Base-by-base conservation (phyloP, 2,888 invertebrate genomes). In the Acronicta aceris region DNA sequence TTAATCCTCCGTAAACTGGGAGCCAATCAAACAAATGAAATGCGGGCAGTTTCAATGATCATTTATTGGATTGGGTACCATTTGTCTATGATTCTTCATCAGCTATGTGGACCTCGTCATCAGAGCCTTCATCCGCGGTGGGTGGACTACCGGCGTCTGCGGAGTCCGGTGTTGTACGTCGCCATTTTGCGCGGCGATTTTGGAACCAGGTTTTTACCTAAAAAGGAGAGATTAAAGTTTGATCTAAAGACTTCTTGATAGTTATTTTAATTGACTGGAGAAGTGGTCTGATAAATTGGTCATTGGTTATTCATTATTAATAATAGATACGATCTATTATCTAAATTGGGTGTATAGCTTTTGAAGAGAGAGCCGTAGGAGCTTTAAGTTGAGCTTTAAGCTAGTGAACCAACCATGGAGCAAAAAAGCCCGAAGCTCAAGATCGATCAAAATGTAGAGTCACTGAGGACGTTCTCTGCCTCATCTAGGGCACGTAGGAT, bases 171-270 rank as follows among this genome's bases (percentile, higher is more conserved):
- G 89, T 92, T 0, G 90, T 89, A 30, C 97, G 92, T 13, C 97
- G 95, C 97, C 97, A 97, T 89, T 97, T 97, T 12, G 97, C 97
- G 41, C 97, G 95, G 2, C 97, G 94, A 85, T 97, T 97, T 89
- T 97, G 97, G 86, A 97, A 97, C 97, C 97, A 97, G 0, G 97
- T 98, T 88, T 97, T 97, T 10, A 97, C 97, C 96, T 97, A 91
- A 33, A 69, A 68, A 25, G 7, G 30, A 21, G 1, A 21, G 27
- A 41, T 55, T 15, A 46, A 12, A n/a, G n/a, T n/a, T n/a, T 38
- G 36, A 1, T 6, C 1, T 7, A 7, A 30, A 30, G 30, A 30
- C 30, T 10, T 30, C 9, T 30, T 10, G 30, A 30, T 10, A 8
- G 10, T 30, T 8, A 27, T 27, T 21, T 21, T 21, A 21, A 21